Percentiles rank a stretch among this genome's conserved stretches.
phyloP scores from a whole-genome alignment of 1,140 invertebrate species.

The Paraescarpia echinospica region DNA sequence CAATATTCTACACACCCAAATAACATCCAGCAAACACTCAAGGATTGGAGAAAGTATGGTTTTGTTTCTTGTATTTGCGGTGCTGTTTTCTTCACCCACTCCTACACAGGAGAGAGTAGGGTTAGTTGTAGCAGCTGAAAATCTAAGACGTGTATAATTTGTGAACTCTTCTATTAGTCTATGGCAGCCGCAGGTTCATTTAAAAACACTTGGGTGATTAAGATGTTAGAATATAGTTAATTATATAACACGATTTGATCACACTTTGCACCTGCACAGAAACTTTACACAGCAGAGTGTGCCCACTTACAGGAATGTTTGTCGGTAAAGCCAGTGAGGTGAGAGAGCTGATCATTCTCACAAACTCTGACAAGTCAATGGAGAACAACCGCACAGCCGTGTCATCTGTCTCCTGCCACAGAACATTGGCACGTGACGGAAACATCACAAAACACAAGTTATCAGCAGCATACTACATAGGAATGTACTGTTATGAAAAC shows the following conservation, averaged over 20 bases:
- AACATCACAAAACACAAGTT: neutral
- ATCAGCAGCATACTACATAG: neutral
- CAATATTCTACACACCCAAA: too few species aligned
- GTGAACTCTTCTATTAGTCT: too few species aligned
- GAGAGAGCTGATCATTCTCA: constrained; percentile 40
- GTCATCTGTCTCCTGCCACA: constrained; percentile 20
- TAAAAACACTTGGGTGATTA: too few species aligned
- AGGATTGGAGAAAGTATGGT: too few species aligned
- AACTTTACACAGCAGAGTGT: neutral
- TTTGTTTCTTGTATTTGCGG: too few species aligned
- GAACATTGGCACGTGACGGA: neutral
- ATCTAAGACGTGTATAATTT: too few species aligned
- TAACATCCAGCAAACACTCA: too few species aligned
- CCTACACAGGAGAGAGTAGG: neutral
- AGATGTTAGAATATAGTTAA: too few species aligned
- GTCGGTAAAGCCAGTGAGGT: constrained; percentile 35
- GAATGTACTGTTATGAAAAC: too few species aligned
- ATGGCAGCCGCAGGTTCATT: too few species aligned
- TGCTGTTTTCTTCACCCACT: neutral
- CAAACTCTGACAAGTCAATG: constrained; percentile 32
- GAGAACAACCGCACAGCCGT: constrained; percentile 32
- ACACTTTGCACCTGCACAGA: neutral
- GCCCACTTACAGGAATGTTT: constrained; percentile 31
- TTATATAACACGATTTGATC: too few species aligned
- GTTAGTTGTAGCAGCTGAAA: too few species aligned